These are phyloP conservation scores for Spisula subtruncata DNA, from an alignment of 2,888 invertebrate genomes.

Conservation along the genomic window DNA sequence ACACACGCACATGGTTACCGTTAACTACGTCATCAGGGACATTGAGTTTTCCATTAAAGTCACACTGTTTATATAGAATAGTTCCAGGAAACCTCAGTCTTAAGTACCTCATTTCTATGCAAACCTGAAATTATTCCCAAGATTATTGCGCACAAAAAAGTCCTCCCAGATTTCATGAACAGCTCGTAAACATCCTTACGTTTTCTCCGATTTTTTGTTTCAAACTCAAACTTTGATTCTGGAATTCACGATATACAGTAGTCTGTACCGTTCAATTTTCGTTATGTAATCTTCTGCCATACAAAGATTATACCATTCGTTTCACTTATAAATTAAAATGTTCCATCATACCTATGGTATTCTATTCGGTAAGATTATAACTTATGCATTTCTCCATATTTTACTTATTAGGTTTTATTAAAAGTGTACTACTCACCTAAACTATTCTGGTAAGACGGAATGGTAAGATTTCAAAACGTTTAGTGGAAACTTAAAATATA, in stretches of 20 bases:
- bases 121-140: slow-evolving; percentile 28
- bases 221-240: neutral
- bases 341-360: too few relatives aligned
- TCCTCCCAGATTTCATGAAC: slow-evolving; percentile 16
- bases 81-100: neutral
- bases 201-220: neutral
- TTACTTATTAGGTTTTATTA: too few relatives aligned
- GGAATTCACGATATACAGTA: neutral
- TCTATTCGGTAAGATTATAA: too few relatives aligned
- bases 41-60: neutral
- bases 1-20: neutral
- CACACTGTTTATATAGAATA: slow-evolving; percentile 21
- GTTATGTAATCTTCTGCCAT: neutral
- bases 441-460: too few relatives aligned
- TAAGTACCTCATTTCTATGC: slow-evolving; percentile 27
- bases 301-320: neutral
- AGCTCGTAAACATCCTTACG: slow-evolving; percentile 12
- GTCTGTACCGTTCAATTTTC: neutral
- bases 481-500: too few relatives aligned
- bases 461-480: too few relatives aligned
- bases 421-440: too few relatives aligned
- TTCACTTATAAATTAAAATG: too few relatives aligned
- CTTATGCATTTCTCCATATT: too few relatives aligned
- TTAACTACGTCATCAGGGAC: neutral
- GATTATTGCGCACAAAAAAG: neutral